phyloP scores from a whole-genome alignment of 2,113 vertebrate genomes.

The Salvelinus fontinalis region DNA sequence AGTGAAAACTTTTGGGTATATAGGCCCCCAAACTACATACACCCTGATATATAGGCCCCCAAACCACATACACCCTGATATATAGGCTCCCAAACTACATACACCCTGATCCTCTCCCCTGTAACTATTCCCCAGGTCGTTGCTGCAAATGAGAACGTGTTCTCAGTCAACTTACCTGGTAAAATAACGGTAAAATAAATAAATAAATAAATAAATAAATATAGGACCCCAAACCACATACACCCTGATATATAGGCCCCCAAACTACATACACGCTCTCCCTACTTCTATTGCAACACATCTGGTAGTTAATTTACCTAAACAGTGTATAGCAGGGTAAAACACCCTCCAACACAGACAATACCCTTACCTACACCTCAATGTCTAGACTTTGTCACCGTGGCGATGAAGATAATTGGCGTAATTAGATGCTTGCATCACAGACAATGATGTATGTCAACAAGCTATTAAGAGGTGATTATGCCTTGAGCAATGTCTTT shows the following conservation, averaged over 20 bases:
- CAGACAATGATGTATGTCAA: constrained; percentile 56
- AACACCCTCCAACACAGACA: constrained; percentile 16
- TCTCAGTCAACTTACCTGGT: too few species aligned
- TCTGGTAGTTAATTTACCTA: constrained; percentile 53
- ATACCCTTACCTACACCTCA: constrained; percentile 18
- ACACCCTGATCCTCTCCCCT: too few species aligned
- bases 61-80: too few species aligned
- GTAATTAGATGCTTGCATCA: constrained; percentile 61
- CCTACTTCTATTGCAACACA: constrained; percentile 37
- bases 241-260: too few species aligned
- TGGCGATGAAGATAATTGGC: constrained; percentile 46
- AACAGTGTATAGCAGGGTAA: neutral
- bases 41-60: too few species aligned
- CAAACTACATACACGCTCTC: constrained; percentile 10
- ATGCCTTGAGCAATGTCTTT: constrained; percentile 55
- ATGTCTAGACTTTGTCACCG: constrained; percentile 41
- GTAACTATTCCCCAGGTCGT: too few species aligned
- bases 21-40: too few species aligned
- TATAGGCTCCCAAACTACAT: neutral
- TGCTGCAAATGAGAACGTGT: too few species aligned
- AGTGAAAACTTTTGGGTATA: too few species aligned
- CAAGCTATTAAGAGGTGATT: constrained; percentile 58
- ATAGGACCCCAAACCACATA: too few species aligned
- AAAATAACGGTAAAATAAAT: too few species aligned
- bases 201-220: too few species aligned